phyloP scores from a whole-genome alignment of 2,888 invertebrate species.

The Liopterus haemorrhoidalis region DNA sequence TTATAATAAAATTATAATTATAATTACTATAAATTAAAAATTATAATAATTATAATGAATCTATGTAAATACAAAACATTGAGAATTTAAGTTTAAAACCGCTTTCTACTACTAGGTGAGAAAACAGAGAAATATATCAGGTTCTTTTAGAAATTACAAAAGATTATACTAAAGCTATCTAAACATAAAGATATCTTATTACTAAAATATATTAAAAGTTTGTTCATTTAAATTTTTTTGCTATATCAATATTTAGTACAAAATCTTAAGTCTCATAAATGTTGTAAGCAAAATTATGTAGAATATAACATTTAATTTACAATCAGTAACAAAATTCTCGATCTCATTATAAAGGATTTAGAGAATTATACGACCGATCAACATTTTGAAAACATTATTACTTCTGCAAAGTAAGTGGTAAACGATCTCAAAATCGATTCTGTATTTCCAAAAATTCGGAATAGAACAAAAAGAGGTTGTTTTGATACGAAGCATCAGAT shows the following conservation, averaged over 20 bases:
- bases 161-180: constrained; percentile 7
- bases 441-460: constrained; percentile 13
- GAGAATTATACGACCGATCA: too few species aligned
- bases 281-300: constrained; percentile 20
- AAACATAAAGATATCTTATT: constrained; percentile 13
- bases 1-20: too few species aligned
- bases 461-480: constrained; percentile 3
- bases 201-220: constrained; percentile 8
- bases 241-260: constrained; percentile 12
- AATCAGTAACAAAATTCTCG: too few species aligned
- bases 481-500: constrained; percentile 11
- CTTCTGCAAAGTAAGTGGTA: too few species aligned
- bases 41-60: too few species aligned
- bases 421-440: too few species aligned
- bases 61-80: too few species aligned
- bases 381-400: too few species aligned
- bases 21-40: too few species aligned
- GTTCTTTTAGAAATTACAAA: constrained; percentile 10
- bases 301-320: constrained; percentile 14
- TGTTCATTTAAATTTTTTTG: constrained; percentile 10
- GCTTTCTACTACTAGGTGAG: too few species aligned
- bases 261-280: constrained; percentile 15
- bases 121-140: constrained; percentile 18
- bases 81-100: too few species aligned
- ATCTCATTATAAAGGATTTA: too few species aligned